Base-by-base conservation (phyloP, 2,113 vertebrate species). In the Oncorhynchus tshawytscha region DNA sequence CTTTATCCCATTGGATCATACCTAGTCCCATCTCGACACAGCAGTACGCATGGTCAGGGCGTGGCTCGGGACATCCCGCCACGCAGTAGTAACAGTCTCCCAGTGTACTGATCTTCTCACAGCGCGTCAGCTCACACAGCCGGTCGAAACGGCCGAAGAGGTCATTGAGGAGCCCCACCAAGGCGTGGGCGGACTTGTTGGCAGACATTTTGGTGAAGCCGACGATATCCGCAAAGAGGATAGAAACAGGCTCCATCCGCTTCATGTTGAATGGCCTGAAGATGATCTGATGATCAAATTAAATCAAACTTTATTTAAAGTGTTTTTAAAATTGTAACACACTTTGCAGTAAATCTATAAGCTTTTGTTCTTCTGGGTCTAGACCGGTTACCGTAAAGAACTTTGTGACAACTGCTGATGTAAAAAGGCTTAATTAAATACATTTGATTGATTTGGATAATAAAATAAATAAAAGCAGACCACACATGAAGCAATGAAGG, bases 241-340 rank as follows among this genome's bases (percentile, higher is more conserved):
- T 99, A 90, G 97, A 99, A 79, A 99, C 98, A 24, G 95, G 96
- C 82, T 98, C 96, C 79, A 99, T 99, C 78, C 97, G 95, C 87
- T 97, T 97, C 98, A 99, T 99, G 87, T 99, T 99, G 86, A 99
- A 99, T 0, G 97, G 98, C 62, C 98, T 94, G 86, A 99, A 99
- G 80, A 98, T 93, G 4, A 98, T 96, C 68, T 54, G 51, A 54
- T 15, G 51, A 54, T 18, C 13, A 54, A 16, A 54, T 5, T 18
- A 54, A 5, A 54, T 4, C 51, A 54, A 18, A 54, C 51, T 54
- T 18, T 18, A 15, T 54, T 54, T 16, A 54, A 54, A 54, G 5
- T 54, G 9, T 2, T 45, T 3, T 45, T 45, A 45, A 45, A 45
- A 45, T 12, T 45, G 9, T 45, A 45, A 45, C 39, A 45, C 39